Conservation (phyloP, 2,888 invertebrate species). For the Balanococcus diminutus region DNA sequence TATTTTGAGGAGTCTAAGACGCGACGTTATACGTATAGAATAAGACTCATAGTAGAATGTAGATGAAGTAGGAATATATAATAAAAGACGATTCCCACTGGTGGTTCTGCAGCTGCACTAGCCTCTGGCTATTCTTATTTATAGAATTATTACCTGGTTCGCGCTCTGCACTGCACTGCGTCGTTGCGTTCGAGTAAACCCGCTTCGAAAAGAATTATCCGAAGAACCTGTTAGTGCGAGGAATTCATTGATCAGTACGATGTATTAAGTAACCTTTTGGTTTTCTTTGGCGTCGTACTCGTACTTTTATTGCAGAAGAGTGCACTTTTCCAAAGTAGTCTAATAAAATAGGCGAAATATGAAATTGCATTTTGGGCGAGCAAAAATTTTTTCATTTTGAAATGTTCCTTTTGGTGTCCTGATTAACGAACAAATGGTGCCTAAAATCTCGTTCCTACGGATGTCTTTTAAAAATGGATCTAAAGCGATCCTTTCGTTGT, state of each 20-base stretch:
- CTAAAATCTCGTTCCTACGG: not conserved
- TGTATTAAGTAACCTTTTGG: not conserved
- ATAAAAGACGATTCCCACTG: slow-evolving; percentile 3
- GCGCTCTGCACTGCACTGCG: not conserved
- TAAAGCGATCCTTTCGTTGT: too few species aligned
- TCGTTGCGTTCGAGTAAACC: not conserved
- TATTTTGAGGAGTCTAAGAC: not conserved
- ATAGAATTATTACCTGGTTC: slow-evolving; percentile 27
- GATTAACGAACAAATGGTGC: too few species aligned
- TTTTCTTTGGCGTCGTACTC: not conserved
- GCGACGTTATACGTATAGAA: not conserved
- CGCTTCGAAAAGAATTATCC: not conserved
- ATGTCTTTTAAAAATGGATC: not conserved
- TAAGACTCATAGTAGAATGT: not conserved
- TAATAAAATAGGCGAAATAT: too few species aligned
- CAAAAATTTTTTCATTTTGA: too few species aligned
- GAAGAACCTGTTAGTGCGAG: not conserved
- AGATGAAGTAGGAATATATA: not conserved
- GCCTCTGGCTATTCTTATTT: slow-evolving; percentile 26
- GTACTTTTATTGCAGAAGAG: not conserved
- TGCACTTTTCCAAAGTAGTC: not conserved
- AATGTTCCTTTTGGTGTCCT: too few species aligned
- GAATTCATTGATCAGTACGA: slow-evolving; percentile 13
- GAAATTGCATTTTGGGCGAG: not conserved
- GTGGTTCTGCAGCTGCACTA: not conserved